Percentiles rank a stretch among this genome's conserved stretches.
Evolutionary conservation across 2,888 invertebrate species (phyloP).

Genomic region (Bellardia pandia): DNA sequence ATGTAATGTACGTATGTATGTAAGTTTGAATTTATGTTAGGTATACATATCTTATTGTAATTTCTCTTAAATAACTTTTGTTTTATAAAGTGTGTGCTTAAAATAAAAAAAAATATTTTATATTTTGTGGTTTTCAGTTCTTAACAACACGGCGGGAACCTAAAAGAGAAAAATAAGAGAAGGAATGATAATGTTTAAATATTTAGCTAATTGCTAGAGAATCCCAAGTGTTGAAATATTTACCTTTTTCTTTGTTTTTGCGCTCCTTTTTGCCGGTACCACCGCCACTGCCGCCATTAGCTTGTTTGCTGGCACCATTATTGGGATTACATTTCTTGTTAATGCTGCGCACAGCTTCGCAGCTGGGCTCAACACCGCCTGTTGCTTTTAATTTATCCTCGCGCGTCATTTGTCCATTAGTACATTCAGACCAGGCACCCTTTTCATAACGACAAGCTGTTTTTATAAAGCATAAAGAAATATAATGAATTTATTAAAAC

Average conservation of each 20-base stretch:
- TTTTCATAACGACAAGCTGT: slow-evolving; percentile 94
- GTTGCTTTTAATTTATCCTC: slow-evolving; percentile 92
- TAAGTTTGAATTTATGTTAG: slow-evolving; percentile 3
- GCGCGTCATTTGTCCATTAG: slow-evolving; percentile 91
- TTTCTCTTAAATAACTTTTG: slow-evolving; percentile 42
- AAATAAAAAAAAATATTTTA: not conserved
- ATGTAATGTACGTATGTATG: not conserved
- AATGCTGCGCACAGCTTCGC: slow-evolving; percentile 91
- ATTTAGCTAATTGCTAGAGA: slow-evolving; percentile 54
- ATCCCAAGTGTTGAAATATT: not conserved
- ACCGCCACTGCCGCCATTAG: slow-evolving; percentile 92
- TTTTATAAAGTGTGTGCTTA: slow-evolving; percentile 51
- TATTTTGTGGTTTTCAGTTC: slow-evolving; percentile 40
- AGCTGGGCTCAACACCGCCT: slow-evolving; percentile 84
- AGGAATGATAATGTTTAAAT: slow-evolving; percentile 7
- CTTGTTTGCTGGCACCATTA: slow-evolving; percentile 86
- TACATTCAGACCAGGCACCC: slow-evolving; percentile 94
- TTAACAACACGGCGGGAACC: slow-evolving; percentile 65
- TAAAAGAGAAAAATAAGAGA: slow-evolving; percentile 37
- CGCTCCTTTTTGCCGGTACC: slow-evolving; percentile 84
- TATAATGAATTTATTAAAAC: slow-evolving; percentile 15
- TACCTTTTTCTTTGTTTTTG: slow-evolving; percentile 85
- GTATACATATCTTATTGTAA: not conserved
- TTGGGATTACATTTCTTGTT: slow-evolving; percentile 93
- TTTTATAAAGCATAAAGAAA: not conserved